Conservation (phyloP, 2,797 vertebrate species). For the Myotis pilosus region DNA sequence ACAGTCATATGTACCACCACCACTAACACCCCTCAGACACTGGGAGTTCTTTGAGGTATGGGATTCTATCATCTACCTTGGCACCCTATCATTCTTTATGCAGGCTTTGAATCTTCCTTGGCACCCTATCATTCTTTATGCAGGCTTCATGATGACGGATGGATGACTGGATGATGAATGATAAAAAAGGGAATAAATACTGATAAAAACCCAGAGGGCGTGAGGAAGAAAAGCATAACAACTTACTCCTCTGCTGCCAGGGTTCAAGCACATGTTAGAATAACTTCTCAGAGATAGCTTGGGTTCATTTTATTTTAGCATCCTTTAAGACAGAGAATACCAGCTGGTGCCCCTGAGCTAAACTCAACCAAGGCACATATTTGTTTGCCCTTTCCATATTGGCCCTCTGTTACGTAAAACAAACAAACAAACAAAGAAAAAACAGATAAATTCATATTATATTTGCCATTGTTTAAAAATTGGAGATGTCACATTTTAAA, state of each 20-base stretch:
- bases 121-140: not conserved
- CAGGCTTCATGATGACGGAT: not conserved
- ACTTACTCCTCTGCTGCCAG: not conserved
- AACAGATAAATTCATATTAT: not conserved
- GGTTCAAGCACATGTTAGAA: not conserved
- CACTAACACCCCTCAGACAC: not conserved
- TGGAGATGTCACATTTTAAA: not conserved
- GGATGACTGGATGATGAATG: not conserved
- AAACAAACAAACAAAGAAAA: not conserved
- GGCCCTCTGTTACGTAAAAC: not conserved
- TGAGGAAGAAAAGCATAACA: not conserved
- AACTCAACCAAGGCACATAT: not conserved
- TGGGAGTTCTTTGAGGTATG: not conserved
- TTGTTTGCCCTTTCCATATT: not conserved
- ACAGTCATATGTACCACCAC: not conserved
- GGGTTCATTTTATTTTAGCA: constrained; percentile 4
- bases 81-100: not conserved
- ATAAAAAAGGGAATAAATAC: not conserved
- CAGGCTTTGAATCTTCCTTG: not conserved
- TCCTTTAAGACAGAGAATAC: not conserved
- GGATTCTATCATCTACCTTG: not conserved
- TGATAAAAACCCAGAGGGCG: not conserved
- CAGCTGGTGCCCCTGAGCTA: not conserved
- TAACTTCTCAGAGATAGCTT: not conserved
- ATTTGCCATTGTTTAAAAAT: not conserved